Percentiles rank a stretch among this genome's conserved stretches.
phyloP scores from a whole-genome alignment of 2,113 vertebrate species.

The Ibidorhyncha struthersii region DNA sequence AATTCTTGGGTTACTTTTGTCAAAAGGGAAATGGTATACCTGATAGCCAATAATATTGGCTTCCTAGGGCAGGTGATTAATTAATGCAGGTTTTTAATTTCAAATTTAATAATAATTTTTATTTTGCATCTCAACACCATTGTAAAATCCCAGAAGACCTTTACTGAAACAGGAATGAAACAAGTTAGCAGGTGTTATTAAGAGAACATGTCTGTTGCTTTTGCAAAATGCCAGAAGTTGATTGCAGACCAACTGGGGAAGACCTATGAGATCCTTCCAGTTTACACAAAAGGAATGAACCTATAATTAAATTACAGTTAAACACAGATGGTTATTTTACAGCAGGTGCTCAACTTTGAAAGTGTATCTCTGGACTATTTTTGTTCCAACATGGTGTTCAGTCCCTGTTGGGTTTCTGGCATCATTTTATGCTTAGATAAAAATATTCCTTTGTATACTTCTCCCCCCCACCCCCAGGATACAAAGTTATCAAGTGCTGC shows the following conservation, averaged over 20 bases:
- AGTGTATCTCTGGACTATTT: conserved; percentile 65
- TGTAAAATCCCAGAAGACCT: conserved; percentile 60
- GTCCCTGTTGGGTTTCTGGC: conserved; percentile 59
- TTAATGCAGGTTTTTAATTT: conserved; percentile 54
- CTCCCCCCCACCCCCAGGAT: not conserved
- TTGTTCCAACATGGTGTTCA: conserved; percentile 68
- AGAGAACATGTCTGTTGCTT: conserved; percentile 68
- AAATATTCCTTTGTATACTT: conserved; percentile 31
- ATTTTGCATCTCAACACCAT: conserved; percentile 40
- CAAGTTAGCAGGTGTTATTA: conserved; percentile 71
- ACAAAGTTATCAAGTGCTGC: not conserved
- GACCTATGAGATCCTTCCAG: conserved; percentile 70
- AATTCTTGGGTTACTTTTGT: not conserved
- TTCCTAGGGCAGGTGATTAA: conserved; percentile 47
- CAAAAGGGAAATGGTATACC: not conserved
- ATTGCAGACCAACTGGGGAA: conserved; percentile 70
- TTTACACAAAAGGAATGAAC: conserved; percentile 75
- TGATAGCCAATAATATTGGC: not conserved
- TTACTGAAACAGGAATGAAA: conserved; percentile 39
- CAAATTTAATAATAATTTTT: conserved; percentile 58
- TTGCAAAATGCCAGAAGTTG: conserved; percentile 73
- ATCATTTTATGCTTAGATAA: conserved; percentile 51
- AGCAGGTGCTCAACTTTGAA: conserved; percentile 78
- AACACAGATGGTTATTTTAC: conserved; percentile 81
- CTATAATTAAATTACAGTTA: conserved; percentile 84